phyloP scores from a whole-genome alignment of 2,888 invertebrate genomes.

The Coenonympha arcania region DNA sequence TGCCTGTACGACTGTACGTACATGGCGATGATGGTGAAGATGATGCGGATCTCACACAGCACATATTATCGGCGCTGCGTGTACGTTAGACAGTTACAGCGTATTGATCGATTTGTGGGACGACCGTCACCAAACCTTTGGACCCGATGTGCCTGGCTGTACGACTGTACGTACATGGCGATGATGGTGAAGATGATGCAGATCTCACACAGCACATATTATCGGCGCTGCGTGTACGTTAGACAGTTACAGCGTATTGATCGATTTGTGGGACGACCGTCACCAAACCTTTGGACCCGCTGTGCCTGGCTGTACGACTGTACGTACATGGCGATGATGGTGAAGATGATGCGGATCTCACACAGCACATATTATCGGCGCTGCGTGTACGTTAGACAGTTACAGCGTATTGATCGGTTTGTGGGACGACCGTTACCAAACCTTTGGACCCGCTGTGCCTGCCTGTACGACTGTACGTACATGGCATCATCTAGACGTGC shows the following conservation, averaged over 20 bases:
- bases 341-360: conserved; percentile 5
- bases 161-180: conserved; percentile 16
- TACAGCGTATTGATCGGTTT: conserved; percentile 35
- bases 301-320: too few species aligned
- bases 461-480: conserved; percentile 13
- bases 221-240: conserved; percentile 29
- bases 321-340: conserved; percentile 16
- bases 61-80: conserved; percentile 27
- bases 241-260: conserved; percentile 35
- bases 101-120: conserved; percentile 37
- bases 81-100: conserved; percentile 33
- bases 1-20: too few species aligned
- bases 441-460: conserved; percentile 28
- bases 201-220: conserved; percentile 19
- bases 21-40: too few species aligned
- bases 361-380: conserved; percentile 26
- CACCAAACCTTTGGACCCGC: conserved; percentile 32
- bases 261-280: conserved; percentile 41
- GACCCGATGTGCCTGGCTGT: conserved; percentile 21
- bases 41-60: too few species aligned
- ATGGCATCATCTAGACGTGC: conserved; percentile 19
- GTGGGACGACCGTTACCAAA: conserved; percentile 40
- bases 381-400: conserved; percentile 32
- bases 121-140: conserved; percentile 39
- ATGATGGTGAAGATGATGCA: too few species aligned